Base-by-base conservation (phyloP, 1,140 invertebrate genomes). In the Drosophila ercepeae region DNA sequence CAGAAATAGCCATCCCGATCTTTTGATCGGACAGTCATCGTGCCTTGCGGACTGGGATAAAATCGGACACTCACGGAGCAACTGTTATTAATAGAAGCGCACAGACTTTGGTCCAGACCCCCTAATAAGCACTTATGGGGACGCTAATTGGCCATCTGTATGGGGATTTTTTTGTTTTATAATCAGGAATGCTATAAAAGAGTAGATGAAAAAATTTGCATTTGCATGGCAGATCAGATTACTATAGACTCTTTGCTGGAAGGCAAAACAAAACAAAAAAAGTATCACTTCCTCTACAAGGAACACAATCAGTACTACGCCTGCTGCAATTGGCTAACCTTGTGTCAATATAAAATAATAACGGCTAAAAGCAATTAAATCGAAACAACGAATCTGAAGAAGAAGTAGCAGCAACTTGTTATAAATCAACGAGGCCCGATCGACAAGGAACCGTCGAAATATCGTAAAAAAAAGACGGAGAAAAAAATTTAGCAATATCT, bases 281-380 rank as follows among this genome's bases (percentile, higher is more conserved):
- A 8, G 9, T 50, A 54, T 52, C 58, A 70, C 51, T 84, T 84
- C 79, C 79, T 73, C 69, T 63, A 84, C 75, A 76, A 76, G 57
- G 11, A 16, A 42, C 39, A 45, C 49, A 58, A 44, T 41, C 67
- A 48, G 55, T 50, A 25, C 16, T 55, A 16, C 23, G 19, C 45
- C 44, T 42, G 51, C 50, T 75, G 77, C 60, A 72, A 81, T 60
- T 59, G 63, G 29, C 39, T 79, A 81, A 81, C 81, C 81, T 86
- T 84, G 81, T 76, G 18, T 51, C 68, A 50, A 81, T 67, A 16
- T 16, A 16, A 3, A 78, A 57, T 55, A 73, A 75, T 86, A 84
- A 84, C 81, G 81, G 81, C 82, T 51, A 68, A 42, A 53, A 65
- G 61, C 81, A 84, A 86, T 84, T 79, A 84, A 79, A 81, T 18